phyloP scores from a whole-genome alignment of 2,797 vertebrate genomes.

The Enteromius radiatus region DNA sequence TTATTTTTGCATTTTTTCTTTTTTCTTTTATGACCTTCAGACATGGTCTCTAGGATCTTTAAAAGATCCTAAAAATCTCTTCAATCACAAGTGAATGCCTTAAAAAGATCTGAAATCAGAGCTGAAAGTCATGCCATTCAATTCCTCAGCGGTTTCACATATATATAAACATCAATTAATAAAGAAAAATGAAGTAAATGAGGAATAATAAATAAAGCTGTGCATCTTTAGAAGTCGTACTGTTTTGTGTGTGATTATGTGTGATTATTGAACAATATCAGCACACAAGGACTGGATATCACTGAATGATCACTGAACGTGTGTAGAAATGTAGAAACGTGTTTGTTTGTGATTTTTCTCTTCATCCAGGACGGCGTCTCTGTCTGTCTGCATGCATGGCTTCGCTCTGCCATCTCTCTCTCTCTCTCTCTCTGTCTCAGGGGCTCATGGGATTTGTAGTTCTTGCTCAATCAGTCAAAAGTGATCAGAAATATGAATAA shows the following conservation, averaged over 20 bases:
- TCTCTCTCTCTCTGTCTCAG: background rate
- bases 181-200: too few relatives aligned
- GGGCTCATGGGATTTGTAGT: conserved; percentile 44
- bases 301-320: background rate
- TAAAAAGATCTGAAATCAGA: too few relatives aligned
- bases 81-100: too few relatives aligned
- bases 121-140: too few relatives aligned
- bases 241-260: background rate
- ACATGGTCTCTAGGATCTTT: too few relatives aligned
- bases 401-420: conserved; percentile 38
- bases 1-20: too few relatives aligned
- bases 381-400: conserved; percentile 53
- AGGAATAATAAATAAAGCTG: background rate
- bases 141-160: too few relatives aligned
- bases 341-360: conserved; percentile 15
- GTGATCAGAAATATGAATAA: background rate
- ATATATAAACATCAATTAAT: too few relatives aligned
- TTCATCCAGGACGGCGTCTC: background rate
- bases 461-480: conserved; percentile 1
- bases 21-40: too few relatives aligned
- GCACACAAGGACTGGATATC: background rate
- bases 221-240: background rate
- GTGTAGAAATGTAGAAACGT: background rate
- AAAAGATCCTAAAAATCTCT: too few relatives aligned
- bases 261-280: background rate